phyloP scores from a whole-genome alignment of 2,113 vertebrate genomes.

The Zosterops hypoxanthus region DNA sequence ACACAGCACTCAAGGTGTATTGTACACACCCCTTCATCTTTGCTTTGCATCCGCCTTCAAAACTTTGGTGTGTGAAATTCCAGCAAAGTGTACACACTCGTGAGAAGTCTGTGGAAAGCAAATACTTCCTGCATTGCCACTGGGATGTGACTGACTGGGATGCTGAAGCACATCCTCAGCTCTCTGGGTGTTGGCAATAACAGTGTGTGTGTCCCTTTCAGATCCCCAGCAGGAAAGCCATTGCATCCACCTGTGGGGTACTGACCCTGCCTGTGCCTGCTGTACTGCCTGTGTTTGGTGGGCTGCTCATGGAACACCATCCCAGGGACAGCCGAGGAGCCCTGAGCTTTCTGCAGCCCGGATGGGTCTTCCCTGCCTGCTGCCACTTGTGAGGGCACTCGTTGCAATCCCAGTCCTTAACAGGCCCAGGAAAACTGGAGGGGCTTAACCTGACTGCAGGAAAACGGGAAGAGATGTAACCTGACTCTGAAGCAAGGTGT shows the following conservation, averaged over 20 bases:
- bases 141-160: background rate
- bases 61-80: background rate
- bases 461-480: background rate
- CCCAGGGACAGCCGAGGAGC: background rate
- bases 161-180: background rate
- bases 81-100: background rate
- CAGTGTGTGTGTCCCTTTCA: conserved; percentile 41
- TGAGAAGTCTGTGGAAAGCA: background rate
- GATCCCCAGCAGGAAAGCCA: conserved; percentile 19
- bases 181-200: background rate
- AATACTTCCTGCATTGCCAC: background rate
- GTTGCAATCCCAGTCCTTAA: background rate
- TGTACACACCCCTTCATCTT: background rate
- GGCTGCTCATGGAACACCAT: background rate
- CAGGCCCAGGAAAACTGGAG: background rate
- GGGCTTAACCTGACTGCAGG: background rate
- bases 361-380: background rate
- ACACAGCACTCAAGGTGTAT: too few species aligned
- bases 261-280: background rate
- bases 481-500: background rate
- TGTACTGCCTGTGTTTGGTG: background rate
- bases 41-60: background rate
- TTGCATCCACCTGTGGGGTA: rapidly evolving
- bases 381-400: background rate
- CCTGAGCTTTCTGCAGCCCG: background rate